Base-by-base conservation (phyloP, 2,888 invertebrate genomes). In the Chesias legatella region DNA sequence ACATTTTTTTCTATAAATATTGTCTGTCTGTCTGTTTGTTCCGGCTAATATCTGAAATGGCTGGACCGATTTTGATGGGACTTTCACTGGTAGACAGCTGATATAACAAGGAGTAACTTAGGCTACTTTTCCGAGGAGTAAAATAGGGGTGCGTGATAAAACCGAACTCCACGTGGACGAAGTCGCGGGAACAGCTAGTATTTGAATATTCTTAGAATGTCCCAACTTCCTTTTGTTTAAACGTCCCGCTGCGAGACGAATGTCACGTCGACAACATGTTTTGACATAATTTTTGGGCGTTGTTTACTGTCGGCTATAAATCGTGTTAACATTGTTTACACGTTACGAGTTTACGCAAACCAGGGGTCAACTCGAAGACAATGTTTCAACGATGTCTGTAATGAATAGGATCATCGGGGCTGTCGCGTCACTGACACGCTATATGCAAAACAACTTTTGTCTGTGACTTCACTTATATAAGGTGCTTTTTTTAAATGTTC, bases 181-280 rank as follows among this genome's bases (percentile, higher is more conserved):
- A n/a, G n/a, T n/a, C n/a, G n/a, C n/a, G n/a, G n/a, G 20, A 29
- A 24, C 23, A 6, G 10, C 21, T 20, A 22, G 33, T 24, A 35
- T 36, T 32, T 24, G 21, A 6, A 41, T 25, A 40, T 38, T 27
- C 30, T 37, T 26, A 34, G 28, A 49, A 25, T 10, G 33, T 28
- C 27, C 6, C 59, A 48, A 64, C 76, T 79, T 76, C 77, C 80
- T 77, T 81, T 85, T 84, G 82, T 84, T 71, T 79, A 41, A 53
- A 49, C 29, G 54, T 63, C 77, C 71, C 60, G 61, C 60, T 51
- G 78, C 70, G 83, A 62, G 56, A 51, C 74, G 58, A 82, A 82
- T 79, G 21, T 8, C 4, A 60, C 53, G 52, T 33, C 13, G 47
- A 60, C 57, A 61, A 68, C 62, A 69, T 76, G 67, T 78, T 78